Evolutionary conservation across 2,888 invertebrate genomes (phyloP), one percentile per base, ranked within the genome.

Genomic region (Drosophila mettleri): DNA sequence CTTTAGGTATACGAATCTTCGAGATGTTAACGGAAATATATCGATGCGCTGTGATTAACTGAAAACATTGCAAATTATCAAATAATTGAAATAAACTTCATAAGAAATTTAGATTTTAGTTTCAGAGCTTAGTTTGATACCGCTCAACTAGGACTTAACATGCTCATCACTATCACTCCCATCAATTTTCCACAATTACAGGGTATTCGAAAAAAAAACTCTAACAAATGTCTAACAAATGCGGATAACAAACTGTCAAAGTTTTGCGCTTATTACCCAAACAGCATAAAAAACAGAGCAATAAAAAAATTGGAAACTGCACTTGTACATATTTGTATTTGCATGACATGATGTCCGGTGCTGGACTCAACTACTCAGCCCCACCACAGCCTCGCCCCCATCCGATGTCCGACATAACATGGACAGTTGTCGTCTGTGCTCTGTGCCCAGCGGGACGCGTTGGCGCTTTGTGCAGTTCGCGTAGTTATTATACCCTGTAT

Each of bases 221-320:
- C 24, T 55, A 70, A 71, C 53, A 67, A 75, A 66, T 69, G 63
- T 69, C 66, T 70, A 78, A 63, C 82, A 88, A 88, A 83, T 86
- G 72, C 74, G 89, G 89, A 90, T 89, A 90, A 88, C 90, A 89
- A 90, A 86, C 88, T 89, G 90, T 89, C 90, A 89, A 90, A 90
- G 83, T 81, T 89, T 74, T 76, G 78, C 79, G 82, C 79, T 82
- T 83, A 83, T 86, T 88, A 88, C 88, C 73, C 83, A 78, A 66
- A 43, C 70, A 70, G 64, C 43, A 38, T 38, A 58, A 22, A 51
- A 36, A 48, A 34, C 12, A 55, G 43, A 45, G 41, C 46, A 36
- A 48, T 27, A 51, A 52, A 33, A 43, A 72, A 70, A 62, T 57
- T 71, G 70, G 70, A 43, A 67, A 67, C 51, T 63, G 33, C 59